These are phyloP conservation scores for Leptinotarsa lineolata DNA, from an alignment of 1,140 invertebrate species.

Conservation along the genomic window DNA sequence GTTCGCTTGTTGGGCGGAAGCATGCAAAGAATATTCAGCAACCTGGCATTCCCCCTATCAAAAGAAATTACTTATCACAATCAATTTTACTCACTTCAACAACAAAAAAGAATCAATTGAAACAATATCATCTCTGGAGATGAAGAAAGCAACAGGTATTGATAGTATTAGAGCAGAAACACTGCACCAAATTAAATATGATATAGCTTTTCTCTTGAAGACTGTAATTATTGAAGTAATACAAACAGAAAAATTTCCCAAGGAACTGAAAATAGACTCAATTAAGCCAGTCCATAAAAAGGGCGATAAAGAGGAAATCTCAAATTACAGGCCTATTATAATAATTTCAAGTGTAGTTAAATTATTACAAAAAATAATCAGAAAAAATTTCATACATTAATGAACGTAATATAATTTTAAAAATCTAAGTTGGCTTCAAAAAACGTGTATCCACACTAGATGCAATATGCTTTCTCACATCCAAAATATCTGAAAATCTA, in stretches of 20 bases:
- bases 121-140: background rate
- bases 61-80: constrained; percentile 4
- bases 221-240: background rate
- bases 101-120: background rate
- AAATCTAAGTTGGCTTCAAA: too few species aligned
- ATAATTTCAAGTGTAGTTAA: background rate
- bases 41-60: too few species aligned
- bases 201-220: background rate
- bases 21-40: too few species aligned
- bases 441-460: too few species aligned
- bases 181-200: background rate
- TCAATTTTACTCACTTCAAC: background rate
- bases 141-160: background rate
- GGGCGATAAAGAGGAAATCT: too few species aligned
- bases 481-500: too few species aligned
- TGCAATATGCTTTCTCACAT: too few species aligned
- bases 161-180: background rate
- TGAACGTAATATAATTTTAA: too few species aligned
- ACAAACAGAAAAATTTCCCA: background rate
- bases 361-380: too few species aligned
- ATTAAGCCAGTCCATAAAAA: background rate
- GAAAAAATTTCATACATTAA: too few species aligned
- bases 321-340: constrained; percentile 4
- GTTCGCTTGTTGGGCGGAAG: too few species aligned
- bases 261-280: background rate